phyloP scores from a whole-genome alignment of 2,113 vertebrate species.

The Cettia cetti region DNA sequence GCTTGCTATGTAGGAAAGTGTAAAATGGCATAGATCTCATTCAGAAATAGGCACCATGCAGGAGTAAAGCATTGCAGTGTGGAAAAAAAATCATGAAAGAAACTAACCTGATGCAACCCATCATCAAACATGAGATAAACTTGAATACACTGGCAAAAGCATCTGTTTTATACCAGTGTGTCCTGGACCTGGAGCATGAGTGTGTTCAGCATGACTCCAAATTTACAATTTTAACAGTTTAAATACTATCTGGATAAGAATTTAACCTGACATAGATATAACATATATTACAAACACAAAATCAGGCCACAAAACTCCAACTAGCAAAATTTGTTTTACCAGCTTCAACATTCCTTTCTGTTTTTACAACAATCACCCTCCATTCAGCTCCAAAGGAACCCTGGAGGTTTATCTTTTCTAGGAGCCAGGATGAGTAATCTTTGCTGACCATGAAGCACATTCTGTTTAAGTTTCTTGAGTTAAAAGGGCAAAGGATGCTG shows the following conservation, averaged over 20 bases:
- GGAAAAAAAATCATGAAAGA: neutral
- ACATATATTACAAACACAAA: fast-evolving
- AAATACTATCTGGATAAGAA: neutral
- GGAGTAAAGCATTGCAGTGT: neutral
- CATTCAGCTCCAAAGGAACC: neutral
- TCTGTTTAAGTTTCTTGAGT: neutral
- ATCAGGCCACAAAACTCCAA: neutral
- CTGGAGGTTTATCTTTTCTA: neutral
- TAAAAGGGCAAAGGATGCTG: neutral
- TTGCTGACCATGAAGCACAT: neutral
- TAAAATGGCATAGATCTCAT: neutral
- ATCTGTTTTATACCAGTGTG: neutral
- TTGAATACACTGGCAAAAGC: neutral
- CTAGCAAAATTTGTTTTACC: neutral
- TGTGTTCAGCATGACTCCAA: neutral
- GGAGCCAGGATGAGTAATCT: neutral
- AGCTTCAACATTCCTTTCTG: neutral
- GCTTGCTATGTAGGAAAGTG: neutral
- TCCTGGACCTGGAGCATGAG: neutral
- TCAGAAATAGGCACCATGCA: neutral
- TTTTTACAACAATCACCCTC: neutral
- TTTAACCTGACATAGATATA: neutral
- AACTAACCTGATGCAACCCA: neutral
- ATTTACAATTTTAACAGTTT: neutral
- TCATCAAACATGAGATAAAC: neutral